Conservation (phyloP, 2,888 invertebrate genomes). For the Hirtodrosophila confusa region DNA sequence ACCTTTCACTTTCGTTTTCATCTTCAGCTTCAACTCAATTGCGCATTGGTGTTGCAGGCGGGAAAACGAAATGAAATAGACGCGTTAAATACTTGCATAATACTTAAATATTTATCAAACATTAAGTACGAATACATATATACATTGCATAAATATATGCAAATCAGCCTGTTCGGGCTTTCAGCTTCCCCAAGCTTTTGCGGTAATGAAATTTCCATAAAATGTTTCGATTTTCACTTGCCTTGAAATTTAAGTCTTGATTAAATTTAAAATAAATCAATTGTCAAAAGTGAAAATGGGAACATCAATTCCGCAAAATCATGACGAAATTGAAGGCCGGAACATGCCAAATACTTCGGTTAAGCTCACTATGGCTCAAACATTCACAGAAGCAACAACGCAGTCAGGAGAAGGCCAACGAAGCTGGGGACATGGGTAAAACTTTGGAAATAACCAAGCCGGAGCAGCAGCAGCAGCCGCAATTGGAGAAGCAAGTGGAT, state of each 20-base stretch:
- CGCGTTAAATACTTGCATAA: neutral
- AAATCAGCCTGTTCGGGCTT: too few relatives aligned
- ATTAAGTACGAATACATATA: neutral
- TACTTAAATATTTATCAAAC: conserved; percentile 1
- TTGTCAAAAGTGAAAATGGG: neutral
- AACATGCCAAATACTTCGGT: too few relatives aligned
- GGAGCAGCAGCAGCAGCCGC: conserved; percentile 31
- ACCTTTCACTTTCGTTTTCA: conserved; percentile 4
- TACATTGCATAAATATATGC: neutral
- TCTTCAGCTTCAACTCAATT: neutral
- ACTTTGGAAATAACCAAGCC: conserved; percentile 60
- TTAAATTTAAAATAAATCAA: too few relatives aligned
- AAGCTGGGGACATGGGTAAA: conserved; percentile 58
- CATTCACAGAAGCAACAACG: conserved; percentile 28
- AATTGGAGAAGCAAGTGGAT: conserved; percentile 10
- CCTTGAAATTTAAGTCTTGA: too few relatives aligned
- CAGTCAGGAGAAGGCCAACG: conserved; percentile 41
- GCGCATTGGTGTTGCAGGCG: conserved; percentile 8
- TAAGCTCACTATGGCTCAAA: conserved; percentile 3
- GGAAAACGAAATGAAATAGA: conserved; percentile 5
- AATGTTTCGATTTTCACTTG: too few relatives aligned
- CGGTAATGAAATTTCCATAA: too few relatives aligned
- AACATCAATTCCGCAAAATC: too few relatives aligned
- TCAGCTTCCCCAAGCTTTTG: too few relatives aligned
- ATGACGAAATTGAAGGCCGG: too few relatives aligned